Evolutionary conservation across 2,113 vertebrate species (phyloP).

Genomic region (Salvelinus alpinus): DNA sequence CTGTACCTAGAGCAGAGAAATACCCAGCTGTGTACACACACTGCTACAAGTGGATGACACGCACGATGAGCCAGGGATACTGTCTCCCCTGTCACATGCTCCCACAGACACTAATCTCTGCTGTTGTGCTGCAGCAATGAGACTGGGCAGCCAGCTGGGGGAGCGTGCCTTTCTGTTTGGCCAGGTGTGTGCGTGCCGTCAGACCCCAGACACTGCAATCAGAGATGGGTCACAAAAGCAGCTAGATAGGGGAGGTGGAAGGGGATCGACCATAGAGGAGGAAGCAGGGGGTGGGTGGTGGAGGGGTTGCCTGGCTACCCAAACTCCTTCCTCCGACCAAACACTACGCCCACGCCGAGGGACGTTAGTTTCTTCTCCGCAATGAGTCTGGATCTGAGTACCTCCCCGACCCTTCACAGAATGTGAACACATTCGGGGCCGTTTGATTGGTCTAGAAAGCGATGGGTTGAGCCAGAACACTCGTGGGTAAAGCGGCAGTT

Average conservation of each 20-base stretch:
- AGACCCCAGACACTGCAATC: constrained; percentile 52
- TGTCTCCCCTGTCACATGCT: constrained; percentile 8
- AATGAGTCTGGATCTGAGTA: too few species aligned
- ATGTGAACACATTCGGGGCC: too few species aligned
- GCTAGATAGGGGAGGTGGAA: constrained; percentile 7
- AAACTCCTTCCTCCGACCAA: too few species aligned
- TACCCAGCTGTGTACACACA: neutral
- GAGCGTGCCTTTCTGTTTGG: constrained; percentile 32
- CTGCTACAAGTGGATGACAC: constrained; percentile 15
- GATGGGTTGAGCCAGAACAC: too few species aligned
- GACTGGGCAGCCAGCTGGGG: constrained; percentile 20
- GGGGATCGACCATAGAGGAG: too few species aligned
- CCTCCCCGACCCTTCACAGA: too few species aligned
- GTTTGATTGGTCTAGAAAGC: too few species aligned
- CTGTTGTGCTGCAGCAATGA: constrained; percentile 51
- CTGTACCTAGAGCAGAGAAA: constrained; percentile 20
- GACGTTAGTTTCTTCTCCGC: too few species aligned
- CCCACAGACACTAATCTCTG: constrained; percentile 46
- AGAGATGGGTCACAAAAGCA: constrained; percentile 51
- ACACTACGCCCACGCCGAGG: too few species aligned
- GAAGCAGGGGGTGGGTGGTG: neutral
- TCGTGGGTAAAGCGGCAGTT: too few species aligned
- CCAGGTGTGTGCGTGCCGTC: constrained; percentile 60
- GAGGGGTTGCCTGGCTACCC: neutral
- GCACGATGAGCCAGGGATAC: constrained; percentile 33